Base-by-base conservation (phyloP, 2,113 vertebrate genomes). In the Rhizomys pruinosus region DNA sequence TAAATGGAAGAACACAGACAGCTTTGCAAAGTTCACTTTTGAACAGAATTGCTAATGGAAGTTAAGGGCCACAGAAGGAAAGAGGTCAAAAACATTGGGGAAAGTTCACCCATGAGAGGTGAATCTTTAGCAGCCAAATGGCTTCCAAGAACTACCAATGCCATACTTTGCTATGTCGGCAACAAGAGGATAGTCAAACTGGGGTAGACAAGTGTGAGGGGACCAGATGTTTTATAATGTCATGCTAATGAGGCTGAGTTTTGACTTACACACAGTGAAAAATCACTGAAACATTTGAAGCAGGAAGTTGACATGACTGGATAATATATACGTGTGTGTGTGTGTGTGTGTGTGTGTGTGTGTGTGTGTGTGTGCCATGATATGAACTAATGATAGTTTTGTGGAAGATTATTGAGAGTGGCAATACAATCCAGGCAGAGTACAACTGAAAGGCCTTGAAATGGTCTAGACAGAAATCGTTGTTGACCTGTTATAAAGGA, bases 241-340 rank as follows among this genome's bases (percentile, higher is more conserved):
- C 29, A 69, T 59, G 39, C 32, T 90, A 79, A 42, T 55, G 23
- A 77, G 34, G 16, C 68, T 94, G 39, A 84, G 85, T 78, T 95
- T 90, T 74, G 59, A 90, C 76, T 34, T 82, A 81, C 55, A 89
- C 59, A 11, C 13, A 69, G 3, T 84, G 22, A 68, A 91, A 95
- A 89, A 34, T 11, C 47, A 81, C 2, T 6, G 27, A 95, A 91
- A 29, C 13, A 66, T 91, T 94, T 92, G 78, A 89, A 93, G 44
- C 13, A 73, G 80, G 20, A 89, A 87, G 25, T 19, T 88, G 90
- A 39, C 37, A 72, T 81, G 71, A 44, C 22, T 66, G 17, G 27
- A 68, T 74, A 39, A 52, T 82, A 0, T 47, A 13, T 80, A 19
- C 19, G 6, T 71, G 9, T 72, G 16, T 69, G n/a, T n/a, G n/a